Conservation (phyloP, 2,888 invertebrate genomes). For the Drosophila testacea region DNA sequence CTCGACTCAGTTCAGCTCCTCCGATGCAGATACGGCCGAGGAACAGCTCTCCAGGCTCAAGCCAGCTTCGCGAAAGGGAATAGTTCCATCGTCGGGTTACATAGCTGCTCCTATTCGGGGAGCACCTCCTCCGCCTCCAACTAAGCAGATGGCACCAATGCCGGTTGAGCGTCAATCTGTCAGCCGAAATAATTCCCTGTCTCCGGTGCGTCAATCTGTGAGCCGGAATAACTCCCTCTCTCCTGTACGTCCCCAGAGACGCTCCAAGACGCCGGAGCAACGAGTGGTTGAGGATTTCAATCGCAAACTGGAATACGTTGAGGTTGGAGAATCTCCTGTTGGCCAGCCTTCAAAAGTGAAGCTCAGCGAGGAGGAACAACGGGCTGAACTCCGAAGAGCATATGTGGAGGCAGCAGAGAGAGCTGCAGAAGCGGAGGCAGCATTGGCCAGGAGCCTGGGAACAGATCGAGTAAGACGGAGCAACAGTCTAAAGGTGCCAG, state of each 20-base stretch:
- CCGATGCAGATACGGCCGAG: conserved; percentile 81
- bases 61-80: conserved; percentile 45
- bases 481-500: conserved; percentile 50
- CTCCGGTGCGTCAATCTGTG: conserved; percentile 76
- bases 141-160: conserved; percentile 26
- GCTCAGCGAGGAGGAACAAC: conserved; percentile 60
- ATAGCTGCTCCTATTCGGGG: conserved; percentile 71
- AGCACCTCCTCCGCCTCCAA: conserved; percentile 70
- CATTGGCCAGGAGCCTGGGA: conserved; percentile 46
- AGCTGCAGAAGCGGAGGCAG: conserved; percentile 57
- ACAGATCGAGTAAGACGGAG: conserved; percentile 59
- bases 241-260: conserved; percentile 80
- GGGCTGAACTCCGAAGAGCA: conserved; percentile 49
- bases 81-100: conserved; percentile 20
- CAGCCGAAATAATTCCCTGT: conserved; percentile 82
- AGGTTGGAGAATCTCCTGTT: conserved; percentile 53
- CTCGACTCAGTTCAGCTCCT: conserved; percentile 84
- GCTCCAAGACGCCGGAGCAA: conserved; percentile 82
- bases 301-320: conserved; percentile 64
- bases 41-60: conserved; percentile 46
- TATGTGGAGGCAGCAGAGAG: conserved; percentile 67
- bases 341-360: conserved; percentile 12
- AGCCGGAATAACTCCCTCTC: conserved; percentile 83
- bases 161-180: conserved; percentile 61
- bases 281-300: conserved; percentile 46